Evolutionary conservation across 2,797 vertebrate genomes (phyloP).

Genomic region (Anguilla obscura): DNA sequence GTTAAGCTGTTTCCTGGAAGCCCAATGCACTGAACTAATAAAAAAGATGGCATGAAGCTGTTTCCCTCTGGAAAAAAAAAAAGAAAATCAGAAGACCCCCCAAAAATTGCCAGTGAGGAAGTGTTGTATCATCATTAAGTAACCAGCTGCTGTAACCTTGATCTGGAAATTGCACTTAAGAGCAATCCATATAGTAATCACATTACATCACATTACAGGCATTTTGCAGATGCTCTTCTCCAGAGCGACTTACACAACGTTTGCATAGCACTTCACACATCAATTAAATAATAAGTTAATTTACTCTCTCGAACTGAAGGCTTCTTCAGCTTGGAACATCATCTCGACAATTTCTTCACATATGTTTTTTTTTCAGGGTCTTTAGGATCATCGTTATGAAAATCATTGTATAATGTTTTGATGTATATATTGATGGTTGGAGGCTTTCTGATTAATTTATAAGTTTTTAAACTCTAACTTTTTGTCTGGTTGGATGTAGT

Average conservation of each 20-base stretch:
- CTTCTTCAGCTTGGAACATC: background rate
- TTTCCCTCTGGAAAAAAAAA: background rate
- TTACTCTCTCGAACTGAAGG: background rate
- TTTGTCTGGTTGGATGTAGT: background rate
- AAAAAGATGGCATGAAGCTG: background rate
- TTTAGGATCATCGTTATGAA: background rate
- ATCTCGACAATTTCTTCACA: background rate
- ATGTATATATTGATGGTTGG: background rate
- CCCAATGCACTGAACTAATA: slow-evolving; percentile 1
- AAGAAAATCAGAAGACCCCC: background rate
- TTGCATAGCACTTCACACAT: too few species aligned
- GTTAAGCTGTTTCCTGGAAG: background rate
- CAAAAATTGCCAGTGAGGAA: background rate
- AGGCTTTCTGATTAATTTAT: background rate
- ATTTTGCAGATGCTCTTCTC: too few species aligned
- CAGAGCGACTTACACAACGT: too few species aligned
- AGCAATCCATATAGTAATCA: background rate
- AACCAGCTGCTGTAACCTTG: background rate
- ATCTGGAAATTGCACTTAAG: background rate
- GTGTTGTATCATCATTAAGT: background rate
- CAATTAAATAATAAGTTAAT: background rate
- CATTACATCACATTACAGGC: background rate
- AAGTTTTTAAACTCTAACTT: background rate
- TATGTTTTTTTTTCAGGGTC: background rate
- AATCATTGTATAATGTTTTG: background rate